These are phyloP conservation scores for Lasioglossum vierecki DNA, from an alignment of 2,888 invertebrate species.

Conservation along the genomic window DNA sequence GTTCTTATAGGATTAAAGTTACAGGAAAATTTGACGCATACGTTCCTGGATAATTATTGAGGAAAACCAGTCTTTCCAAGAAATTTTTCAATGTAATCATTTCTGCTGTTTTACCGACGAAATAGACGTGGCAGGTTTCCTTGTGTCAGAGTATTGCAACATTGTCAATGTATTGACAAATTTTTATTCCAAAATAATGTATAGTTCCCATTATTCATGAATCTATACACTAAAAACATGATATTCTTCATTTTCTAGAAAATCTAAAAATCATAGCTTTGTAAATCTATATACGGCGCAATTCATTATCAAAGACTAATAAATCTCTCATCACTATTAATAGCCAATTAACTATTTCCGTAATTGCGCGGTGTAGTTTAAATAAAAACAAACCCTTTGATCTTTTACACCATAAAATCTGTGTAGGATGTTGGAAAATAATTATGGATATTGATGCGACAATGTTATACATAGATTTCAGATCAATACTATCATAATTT, in stretches of 20 bases:
- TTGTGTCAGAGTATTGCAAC: neutral
- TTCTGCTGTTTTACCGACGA: neutral
- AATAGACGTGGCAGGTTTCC: neutral
- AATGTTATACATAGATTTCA: neutral
- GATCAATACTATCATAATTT: neutral
- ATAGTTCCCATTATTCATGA: neutral
- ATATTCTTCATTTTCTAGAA: neutral
- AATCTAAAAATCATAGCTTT: neutral
- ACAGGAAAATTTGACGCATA: neutral
- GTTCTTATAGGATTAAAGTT: neutral
- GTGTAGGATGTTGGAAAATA: neutral
- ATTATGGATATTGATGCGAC: neutral
- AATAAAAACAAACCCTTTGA: neutral
- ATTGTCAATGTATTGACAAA: neutral
- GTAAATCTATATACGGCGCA: neutral
- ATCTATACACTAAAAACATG: neutral
- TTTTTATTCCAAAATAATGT: neutral
- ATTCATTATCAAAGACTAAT: neutral
- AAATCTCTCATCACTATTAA: neutral
- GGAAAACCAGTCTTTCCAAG: conserved; percentile 4
- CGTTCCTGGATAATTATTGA: neutral
- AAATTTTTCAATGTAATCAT: neutral
- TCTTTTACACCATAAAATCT: neutral
- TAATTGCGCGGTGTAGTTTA: neutral
- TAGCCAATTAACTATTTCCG: neutral